Percentiles rank a stretch among this genome's conserved stretches.
Evolutionary conservation across 2,113 vertebrate species (phyloP).

Genomic region (Pitta sordida): DNA sequence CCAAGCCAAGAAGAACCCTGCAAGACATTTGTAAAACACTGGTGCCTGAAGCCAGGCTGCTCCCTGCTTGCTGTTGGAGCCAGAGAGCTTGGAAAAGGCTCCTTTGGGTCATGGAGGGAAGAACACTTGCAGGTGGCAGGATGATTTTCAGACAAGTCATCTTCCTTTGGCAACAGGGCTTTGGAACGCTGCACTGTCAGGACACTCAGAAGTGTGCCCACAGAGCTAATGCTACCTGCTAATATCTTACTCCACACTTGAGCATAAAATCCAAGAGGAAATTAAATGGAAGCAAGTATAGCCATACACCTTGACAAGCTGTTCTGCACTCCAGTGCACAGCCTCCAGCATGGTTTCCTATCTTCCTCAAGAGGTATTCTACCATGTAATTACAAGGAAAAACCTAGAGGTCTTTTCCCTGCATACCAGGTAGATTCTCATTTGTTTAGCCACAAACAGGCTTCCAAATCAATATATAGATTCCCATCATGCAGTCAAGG

Average conservation of each 20-base stretch:
- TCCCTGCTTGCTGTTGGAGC: background rate
- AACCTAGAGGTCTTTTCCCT: background rate
- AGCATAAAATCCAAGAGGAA: background rate
- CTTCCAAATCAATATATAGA: conserved; percentile 6
- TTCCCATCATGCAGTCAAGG: background rate
- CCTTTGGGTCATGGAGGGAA: background rate
- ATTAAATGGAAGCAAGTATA: background rate
- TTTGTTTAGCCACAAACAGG: background rate
- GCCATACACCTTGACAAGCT: background rate
- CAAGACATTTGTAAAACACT: background rate
- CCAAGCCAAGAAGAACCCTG: background rate
- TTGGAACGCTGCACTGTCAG: background rate
- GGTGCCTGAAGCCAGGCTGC: background rate
- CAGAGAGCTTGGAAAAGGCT: background rate
- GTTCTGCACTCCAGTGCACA: background rate
- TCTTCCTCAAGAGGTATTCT: background rate
- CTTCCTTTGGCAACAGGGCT: background rate
- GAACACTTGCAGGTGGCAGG: background rate
- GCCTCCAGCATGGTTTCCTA: background rate
- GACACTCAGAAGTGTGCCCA: background rate
- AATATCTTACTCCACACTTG: background rate
- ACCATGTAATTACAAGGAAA: background rate
- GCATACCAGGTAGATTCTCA: background rate
- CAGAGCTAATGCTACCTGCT: background rate
- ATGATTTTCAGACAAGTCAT: background rate